Evolutionary conservation across 2,113 vertebrate genomes (phyloP), one percentile per base, ranked within the genome.

Genomic region (Spea multiplicata): DNA sequence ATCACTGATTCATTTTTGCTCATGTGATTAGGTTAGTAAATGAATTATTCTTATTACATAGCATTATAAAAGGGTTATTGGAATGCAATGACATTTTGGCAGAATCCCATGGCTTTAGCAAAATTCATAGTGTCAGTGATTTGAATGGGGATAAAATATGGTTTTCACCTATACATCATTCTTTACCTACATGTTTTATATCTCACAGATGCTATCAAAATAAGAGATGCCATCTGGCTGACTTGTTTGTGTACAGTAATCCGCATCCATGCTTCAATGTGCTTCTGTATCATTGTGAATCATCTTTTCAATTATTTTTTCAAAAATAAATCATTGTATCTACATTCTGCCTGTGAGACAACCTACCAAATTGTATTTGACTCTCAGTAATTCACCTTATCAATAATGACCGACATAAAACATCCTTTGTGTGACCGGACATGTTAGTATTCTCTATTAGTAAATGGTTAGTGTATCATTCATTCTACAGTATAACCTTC

Each of bases 181-280:
- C n/a, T 9, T 49, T 50, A 70, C 46, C 12, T 69, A 69, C 66
- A 48, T 70, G 68, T 52, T 70, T 70, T 50, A 17, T 50, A 71
- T 53, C 30, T 17, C n/a, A 16, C 5, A 12, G n/a, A 71, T 71
- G 49, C 7, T 10, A 52, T 55, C 44, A 53, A 71, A 71, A 44
- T 71, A 71, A 71, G 6, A 53, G 49, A 71, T 71, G 17, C 49
- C 49, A 71, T 69, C 67, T 69, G 67, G 8, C 8, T 69, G 3
- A 8, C 7, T 53, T 53, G 49, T 44, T 71, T 55, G 50, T 44
- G 69, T 44, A 71, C 16, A 71, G 49, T 69, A 53, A 71, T 71
- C 69, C 44, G 46, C 69, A 71, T 69, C 49, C 67, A 69, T 69
- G 47, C 45, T 14, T 69, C 49, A 71, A n/a, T 16, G 16, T 71